These are phyloP conservation scores for Adelges cooleyi DNA, from an alignment of 1,140 invertebrate species.

Conservation along the genomic window DNA sequence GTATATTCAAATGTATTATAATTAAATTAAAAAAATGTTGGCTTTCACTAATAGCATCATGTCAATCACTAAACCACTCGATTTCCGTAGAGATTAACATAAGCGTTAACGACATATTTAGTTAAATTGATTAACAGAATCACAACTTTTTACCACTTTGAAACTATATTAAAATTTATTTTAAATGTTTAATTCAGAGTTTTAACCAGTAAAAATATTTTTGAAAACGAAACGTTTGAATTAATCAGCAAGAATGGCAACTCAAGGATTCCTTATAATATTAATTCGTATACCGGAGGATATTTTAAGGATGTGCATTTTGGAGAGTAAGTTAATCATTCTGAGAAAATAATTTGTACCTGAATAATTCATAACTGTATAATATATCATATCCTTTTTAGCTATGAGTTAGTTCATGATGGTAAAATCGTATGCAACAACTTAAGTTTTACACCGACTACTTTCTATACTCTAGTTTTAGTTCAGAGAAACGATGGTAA, in stretches of 20 bases:
- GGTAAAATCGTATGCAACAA: not conserved
- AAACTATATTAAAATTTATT: too few relatives aligned
- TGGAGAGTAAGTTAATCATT: not conserved
- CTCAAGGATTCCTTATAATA: not conserved
- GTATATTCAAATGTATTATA: not conserved
- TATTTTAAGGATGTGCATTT: not conserved
- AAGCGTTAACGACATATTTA: too few relatives aligned
- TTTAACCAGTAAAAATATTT: not conserved
- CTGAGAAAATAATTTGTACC: not conserved
- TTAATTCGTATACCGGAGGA: not conserved
- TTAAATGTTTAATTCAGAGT: not conserved
- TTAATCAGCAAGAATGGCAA: not conserved
- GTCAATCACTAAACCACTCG: too few relatives aligned
- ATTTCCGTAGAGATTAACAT: too few relatives aligned
- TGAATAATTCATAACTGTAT: too few relatives aligned
- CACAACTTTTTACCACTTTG: too few relatives aligned
- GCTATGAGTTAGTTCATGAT: not conserved
- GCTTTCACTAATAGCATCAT: too few relatives aligned
- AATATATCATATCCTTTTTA: too few relatives aligned
- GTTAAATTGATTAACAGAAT: too few relatives aligned
- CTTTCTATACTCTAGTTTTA: slow-evolving; percentile 1
- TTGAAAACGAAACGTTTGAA: not conserved
- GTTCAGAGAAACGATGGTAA: too few relatives aligned
- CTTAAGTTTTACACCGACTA: not conserved
- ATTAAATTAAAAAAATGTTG: too few relatives aligned